phyloP scores from a whole-genome alignment of 1,140 invertebrate species.

The Papilio xuthus region DNA sequence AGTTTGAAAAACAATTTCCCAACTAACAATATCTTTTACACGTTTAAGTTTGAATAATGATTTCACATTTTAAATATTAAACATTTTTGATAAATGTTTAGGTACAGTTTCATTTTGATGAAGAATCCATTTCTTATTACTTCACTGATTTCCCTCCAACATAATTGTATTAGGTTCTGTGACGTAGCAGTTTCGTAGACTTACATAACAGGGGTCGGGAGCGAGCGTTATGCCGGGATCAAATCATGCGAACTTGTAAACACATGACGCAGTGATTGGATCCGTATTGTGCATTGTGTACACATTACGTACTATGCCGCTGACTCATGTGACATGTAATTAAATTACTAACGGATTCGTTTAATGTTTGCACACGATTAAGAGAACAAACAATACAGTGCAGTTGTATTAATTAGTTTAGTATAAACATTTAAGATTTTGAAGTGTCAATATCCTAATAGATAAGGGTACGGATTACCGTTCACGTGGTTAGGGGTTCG shows the following conservation, averaged over 20 bases:
- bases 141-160: conserved; percentile 7
- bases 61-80: too few relatives aligned
- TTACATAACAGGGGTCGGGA: conserved; percentile 12
- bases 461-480: too few relatives aligned
- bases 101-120: neutral
- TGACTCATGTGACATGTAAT: conserved; percentile 6
- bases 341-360: conserved; percentile 4
- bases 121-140: neutral
- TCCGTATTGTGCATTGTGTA: conserved; percentile 23
- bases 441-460: too few relatives aligned
- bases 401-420: too few relatives aligned
- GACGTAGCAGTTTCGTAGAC: conserved; percentile 11
- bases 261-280: conserved; percentile 27
- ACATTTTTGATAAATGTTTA: neutral
- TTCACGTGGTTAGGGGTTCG: too few relatives aligned
- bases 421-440: too few relatives aligned
- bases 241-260: conserved; percentile 24
- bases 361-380: neutral
- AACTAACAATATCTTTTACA: too few relatives aligned
- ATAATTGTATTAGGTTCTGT: conserved; percentile 15
- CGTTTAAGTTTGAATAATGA: too few relatives aligned
- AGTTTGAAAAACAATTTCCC: too few relatives aligned
- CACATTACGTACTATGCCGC: neutral
- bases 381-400: neutral
- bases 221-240: conserved; percentile 5